phyloP scores from a whole-genome alignment of 2,888 invertebrate genomes.

The Hipparchia semele region DNA sequence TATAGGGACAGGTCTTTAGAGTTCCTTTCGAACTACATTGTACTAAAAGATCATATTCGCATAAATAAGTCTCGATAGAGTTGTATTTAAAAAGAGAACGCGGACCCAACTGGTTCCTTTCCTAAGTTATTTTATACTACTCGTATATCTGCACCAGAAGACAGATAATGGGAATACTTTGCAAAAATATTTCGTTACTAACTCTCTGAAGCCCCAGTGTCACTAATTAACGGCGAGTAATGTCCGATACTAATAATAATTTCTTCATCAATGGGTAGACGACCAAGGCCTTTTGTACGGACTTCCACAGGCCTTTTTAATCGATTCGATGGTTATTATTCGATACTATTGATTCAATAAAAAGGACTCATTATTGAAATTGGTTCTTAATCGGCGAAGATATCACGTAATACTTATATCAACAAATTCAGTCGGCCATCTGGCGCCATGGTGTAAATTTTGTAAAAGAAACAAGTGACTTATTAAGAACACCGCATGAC shows the following conservation, averaged over 20 bases:
- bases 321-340: too few relatives aligned
- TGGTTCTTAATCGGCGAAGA: conserved; percentile 28
- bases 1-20: conserved; percentile 34
- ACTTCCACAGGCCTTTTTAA: too few relatives aligned
- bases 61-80: conserved; percentile 36
- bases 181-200: not conserved
- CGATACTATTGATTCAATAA: too few relatives aligned
- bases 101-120: conserved; percentile 6
- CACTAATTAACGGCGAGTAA: too few relatives aligned
- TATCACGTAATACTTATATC: conserved; percentile 23
- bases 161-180: conserved; percentile 9
- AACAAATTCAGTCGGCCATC: conserved; percentile 24
- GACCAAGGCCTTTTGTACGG: too few relatives aligned
- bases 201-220: too few relatives aligned
- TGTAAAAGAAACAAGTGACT: conserved; percentile 24
- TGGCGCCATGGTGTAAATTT: conserved; percentile 27
- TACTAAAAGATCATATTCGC: conserved; percentile 29
- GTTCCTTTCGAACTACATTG: conserved; percentile 19
- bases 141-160: conserved; percentile 5
- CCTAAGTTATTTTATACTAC: conserved; percentile 12
- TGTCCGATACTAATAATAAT: too few relatives aligned
- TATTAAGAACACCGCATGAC: conserved; percentile 15
- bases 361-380: not conserved
- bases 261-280: too few relatives aligned
- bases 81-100: conserved; percentile 34